phyloP scores from a whole-genome alignment of 2,113 vertebrate species.

The human region GRCh38 chr3:3226501-3227000 shows the following conservation, averaged over 20 bases:
- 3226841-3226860: background rate
- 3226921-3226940: background rate
- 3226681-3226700: background rate
- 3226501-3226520: background rate
- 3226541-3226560: too few relatives aligned
- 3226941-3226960: background rate
- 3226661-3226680: background rate
- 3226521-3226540: background rate
- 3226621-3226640: background rate
- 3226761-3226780: background rate
- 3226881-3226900: background rate
- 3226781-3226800: background rate
- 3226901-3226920: background rate
- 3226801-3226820: background rate
- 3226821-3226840: background rate
- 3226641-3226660: background rate
- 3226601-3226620: background rate
- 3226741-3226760: background rate
- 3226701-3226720: background rate
- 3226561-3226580: background rate
- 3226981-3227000: background rate
- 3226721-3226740: background rate
- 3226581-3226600: background rate
- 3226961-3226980: background rate
- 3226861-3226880: background rate